These are phyloP conservation scores for Pristionchus arcanus DNA, from an alignment of 2,888 invertebrate species.

Conservation along the genomic window DNA sequence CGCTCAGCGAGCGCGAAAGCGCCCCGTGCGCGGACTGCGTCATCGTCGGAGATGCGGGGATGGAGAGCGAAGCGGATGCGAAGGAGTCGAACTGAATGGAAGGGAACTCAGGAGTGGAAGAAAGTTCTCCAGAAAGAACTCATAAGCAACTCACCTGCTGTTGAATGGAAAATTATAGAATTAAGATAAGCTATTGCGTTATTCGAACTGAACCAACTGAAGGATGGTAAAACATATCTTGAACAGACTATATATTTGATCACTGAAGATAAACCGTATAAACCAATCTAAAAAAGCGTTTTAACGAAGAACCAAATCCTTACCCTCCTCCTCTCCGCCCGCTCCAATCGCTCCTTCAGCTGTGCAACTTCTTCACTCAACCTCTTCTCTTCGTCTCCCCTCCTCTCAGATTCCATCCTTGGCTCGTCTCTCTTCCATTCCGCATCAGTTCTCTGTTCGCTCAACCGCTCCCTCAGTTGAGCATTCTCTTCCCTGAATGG, in stretches of 20 bases:
- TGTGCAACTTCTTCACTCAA: constrained; percentile 8
- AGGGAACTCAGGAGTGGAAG: neutral
- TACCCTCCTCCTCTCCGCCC: constrained; percentile 21
- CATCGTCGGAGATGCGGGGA: constrained; percentile 26
- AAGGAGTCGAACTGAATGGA: constrained; percentile 37
- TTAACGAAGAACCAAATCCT: neutral
- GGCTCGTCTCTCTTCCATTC: too few species aligned
- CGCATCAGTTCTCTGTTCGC: too few species aligned
- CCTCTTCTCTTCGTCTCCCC: neutral
- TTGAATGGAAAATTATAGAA: neutral
- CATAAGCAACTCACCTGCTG: too few species aligned
- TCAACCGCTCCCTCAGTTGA: neutral
- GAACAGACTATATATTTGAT: too few species aligned
- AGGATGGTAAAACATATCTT: too few species aligned
- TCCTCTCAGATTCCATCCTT: too few species aligned
- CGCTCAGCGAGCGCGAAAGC: constrained; percentile 27
- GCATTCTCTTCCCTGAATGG: neutral
- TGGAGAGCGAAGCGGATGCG: constrained; percentile 37
- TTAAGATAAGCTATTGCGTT: neutral
- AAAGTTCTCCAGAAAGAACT: too few species aligned
- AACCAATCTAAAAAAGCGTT: too few species aligned
- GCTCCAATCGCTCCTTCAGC: constrained; percentile 29
- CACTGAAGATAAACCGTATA: too few species aligned
- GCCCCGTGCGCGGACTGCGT: constrained; percentile 45
- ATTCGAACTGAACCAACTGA: neutral